These are phyloP conservation scores for Eurois occulta DNA, from an alignment of 2,888 invertebrate species.

Conservation along the genomic window DNA sequence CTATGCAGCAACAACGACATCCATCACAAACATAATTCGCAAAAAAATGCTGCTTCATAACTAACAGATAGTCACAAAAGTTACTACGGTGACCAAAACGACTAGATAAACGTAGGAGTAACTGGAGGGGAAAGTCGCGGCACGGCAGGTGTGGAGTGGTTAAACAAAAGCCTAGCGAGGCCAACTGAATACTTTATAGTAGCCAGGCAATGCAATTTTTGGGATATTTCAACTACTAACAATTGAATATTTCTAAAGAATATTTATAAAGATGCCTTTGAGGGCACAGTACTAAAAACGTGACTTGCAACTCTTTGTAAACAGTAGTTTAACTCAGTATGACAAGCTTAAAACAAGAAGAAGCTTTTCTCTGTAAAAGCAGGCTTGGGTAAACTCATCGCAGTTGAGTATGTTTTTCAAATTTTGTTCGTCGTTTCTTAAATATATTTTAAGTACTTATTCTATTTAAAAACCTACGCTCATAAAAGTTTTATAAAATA, in stretches of 20 bases:
- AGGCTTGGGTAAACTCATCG: not conserved
- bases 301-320: not conserved
- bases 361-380: not conserved
- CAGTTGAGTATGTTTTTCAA: not conserved
- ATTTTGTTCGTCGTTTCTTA: not conserved
- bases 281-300: not conserved
- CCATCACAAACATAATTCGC: not conserved
- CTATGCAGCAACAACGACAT: too few relatives aligned
- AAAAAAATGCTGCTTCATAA: not conserved
- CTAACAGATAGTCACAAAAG: constrained; percentile 3
- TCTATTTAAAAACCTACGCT: not conserved
- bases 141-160: constrained; percentile 20
- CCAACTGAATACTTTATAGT: constrained; percentile 41
- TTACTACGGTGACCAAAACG: constrained; percentile 20
- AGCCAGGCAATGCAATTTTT: constrained; percentile 30
- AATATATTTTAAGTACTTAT: not conserved
- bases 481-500: not conserved
- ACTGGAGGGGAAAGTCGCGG: constrained; percentile 38
- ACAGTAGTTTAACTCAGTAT: not conserved
- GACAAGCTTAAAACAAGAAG: not conserved
- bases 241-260: not conserved
- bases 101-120: constrained; percentile 32
- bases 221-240: constrained; percentile 9
- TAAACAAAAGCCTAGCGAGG: constrained; percentile 56
- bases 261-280: not conserved